Evolutionary conservation across 1,140 invertebrate species (phyloP).

Genomic region (Hycleus cichorii): DNA sequence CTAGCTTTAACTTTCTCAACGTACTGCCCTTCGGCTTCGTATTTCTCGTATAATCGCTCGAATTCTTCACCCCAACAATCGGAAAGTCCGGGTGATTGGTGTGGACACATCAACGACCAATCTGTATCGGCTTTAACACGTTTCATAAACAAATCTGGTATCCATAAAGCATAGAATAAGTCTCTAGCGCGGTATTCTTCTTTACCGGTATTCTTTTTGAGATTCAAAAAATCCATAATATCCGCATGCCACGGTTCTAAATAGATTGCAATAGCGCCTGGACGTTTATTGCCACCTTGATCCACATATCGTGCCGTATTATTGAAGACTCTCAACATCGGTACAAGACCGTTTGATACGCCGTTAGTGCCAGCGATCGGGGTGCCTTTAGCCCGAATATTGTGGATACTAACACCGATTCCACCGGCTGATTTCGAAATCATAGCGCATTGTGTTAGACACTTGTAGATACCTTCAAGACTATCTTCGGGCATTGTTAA

Average conservation of each 20-base stretch:
- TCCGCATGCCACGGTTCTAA: constrained; percentile 99
- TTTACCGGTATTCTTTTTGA: constrained; percentile 44
- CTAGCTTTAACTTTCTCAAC: constrained; percentile 66
- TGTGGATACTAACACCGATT: constrained; percentile 95
- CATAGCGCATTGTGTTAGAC: constrained; percentile 87
- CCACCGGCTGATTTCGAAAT: constrained; percentile 98
- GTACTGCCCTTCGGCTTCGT: constrained; percentile 69
- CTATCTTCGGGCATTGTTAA: constrained; percentile 94
- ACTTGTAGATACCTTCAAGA: constrained; percentile 97
- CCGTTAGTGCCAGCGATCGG: constrained; percentile 94
- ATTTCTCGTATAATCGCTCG: constrained; percentile 82
- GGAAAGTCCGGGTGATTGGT: constrained; percentile 81
- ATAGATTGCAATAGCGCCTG: constrained; percentile 99
- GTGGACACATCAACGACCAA: constrained; percentile 97
- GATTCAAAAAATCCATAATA: constrained; percentile 70
- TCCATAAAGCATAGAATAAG: constrained; percentile 97
- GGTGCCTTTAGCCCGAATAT: constrained; percentile 86
- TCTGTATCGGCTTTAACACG: constrained; percentile 78
- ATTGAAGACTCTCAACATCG: constrained; percentile 95
- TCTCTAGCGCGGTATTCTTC: constrained; percentile 91
- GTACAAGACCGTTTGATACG: constrained; percentile 92
- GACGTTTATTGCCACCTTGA: constrained; percentile 96
- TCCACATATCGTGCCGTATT: constrained; percentile 96
- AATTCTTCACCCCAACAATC: constrained; percentile 96
- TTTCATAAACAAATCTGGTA: constrained; percentile 98